phyloP scores from a whole-genome alignment of 1,140 invertebrate genomes.

The Contarinia nasturtii region DNA sequence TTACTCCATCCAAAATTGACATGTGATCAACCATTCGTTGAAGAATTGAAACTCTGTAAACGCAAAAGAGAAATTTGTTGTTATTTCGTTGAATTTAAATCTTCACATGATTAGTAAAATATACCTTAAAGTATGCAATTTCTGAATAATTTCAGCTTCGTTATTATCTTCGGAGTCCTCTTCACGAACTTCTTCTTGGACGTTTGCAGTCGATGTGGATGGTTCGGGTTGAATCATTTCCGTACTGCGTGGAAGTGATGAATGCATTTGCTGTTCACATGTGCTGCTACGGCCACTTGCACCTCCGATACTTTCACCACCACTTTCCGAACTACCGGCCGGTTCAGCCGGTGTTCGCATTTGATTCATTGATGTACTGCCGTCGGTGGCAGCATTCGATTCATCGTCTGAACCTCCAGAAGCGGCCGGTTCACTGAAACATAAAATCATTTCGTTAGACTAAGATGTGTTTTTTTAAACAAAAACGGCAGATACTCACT shows the following conservation, averaged over 20 bases:
- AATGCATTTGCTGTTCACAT: slow-evolving; percentile 39
- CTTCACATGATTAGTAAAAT: too few species aligned
- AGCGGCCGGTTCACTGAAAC: slow-evolving; percentile 36
- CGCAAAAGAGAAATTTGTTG: not conserved
- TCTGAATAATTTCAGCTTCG: slow-evolving; percentile 28
- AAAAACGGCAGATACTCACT: not conserved
- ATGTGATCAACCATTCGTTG: slow-evolving; percentile 20
- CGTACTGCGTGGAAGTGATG: slow-evolving; percentile 16
- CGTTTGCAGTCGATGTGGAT: not conserved
- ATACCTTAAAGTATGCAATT: slow-evolving; percentile 40
- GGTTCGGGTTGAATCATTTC: slow-evolving; percentile 1
- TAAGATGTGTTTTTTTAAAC: not conserved
- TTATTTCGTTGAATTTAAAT: too few species aligned
- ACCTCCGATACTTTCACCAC: slow-evolving; percentile 78
- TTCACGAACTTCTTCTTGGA: slow-evolving; percentile 5
- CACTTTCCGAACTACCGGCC: slow-evolving; percentile 57
- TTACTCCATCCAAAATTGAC: slow-evolving; percentile 21
- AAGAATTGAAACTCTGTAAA: slow-evolving; percentile 15
- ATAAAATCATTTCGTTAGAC: not conserved
- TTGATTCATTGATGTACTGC: slow-evolving; percentile 34
- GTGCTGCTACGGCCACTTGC: slow-evolving; percentile 77
- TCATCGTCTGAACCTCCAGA: slow-evolving; percentile 83
- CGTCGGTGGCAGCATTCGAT: slow-evolving; percentile 81
- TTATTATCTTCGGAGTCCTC: slow-evolving; percentile 20
- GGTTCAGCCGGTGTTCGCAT: slow-evolving; percentile 71